Evolutionary conservation across 2,113 vertebrate species (phyloP).

Genomic region (Zosterops borbonicus): DNA sequence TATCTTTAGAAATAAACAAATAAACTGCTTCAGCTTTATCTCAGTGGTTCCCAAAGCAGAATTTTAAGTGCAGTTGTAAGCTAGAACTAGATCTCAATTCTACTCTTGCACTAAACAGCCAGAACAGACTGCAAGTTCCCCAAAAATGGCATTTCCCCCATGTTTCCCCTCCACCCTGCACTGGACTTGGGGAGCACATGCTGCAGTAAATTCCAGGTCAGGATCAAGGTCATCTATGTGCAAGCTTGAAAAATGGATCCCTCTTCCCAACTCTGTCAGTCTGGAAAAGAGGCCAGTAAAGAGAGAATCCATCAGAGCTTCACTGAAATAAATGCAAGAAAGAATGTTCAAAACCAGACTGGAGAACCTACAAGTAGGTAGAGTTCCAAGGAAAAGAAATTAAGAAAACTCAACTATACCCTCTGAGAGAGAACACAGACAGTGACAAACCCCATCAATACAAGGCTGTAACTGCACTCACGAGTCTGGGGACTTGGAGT

Average conservation of each 20-base stretch:
- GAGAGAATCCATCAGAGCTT: neutral
- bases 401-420: neutral
- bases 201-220: neutral
- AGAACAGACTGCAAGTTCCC: neutral
- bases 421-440: neutral
- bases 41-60: neutral
- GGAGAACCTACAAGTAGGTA: neutral
- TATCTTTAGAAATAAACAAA: neutral
- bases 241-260: neutral
- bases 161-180: too few species aligned
- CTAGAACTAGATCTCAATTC: neutral
- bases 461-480: slow-evolving; percentile 31
- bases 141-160: neutral
- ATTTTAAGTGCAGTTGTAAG: neutral
- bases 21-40: neutral
- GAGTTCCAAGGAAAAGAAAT: neutral
- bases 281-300: neutral
- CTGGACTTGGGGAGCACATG: neutral
- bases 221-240: neutral
- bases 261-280: neutral
- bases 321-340: neutral
- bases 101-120: neutral
- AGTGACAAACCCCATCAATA: accelerated
- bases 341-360: neutral
- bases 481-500: slow-evolving; percentile 94